These are phyloP conservation scores for Idris sp. DNA, from an alignment of 1,140 invertebrate genomes.

Conservation along the genomic window DNA sequence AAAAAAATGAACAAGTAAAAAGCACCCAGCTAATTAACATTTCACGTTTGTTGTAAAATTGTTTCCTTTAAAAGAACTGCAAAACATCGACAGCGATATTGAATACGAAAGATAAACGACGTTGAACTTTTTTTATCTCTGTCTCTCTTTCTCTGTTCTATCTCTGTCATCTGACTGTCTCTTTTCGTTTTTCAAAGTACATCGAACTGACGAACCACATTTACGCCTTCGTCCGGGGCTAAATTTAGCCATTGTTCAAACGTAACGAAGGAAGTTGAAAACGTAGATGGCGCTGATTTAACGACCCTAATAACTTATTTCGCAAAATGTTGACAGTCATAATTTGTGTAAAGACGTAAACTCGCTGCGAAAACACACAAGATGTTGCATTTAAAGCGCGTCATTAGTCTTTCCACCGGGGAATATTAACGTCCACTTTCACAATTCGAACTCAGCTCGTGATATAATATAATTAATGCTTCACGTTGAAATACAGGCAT, in stretches of 20 bases:
- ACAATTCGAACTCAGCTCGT: conserved; percentile 35
- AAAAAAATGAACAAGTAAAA: conserved; percentile 49
- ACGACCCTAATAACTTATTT: conserved; percentile 48
- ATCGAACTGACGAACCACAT: conserved; percentile 1
- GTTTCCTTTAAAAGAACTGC: not conserved
- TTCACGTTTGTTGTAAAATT: conserved; percentile 30
- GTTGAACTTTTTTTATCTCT: too few relatives aligned
- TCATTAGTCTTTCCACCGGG: conserved; percentile 47
- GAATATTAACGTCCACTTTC: conserved; percentile 55
- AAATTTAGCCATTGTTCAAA: conserved; percentile 44
- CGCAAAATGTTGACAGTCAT: conserved; percentile 39
- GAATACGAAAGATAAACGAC: conserved; percentile 1
- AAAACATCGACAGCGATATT: conserved; percentile 1
- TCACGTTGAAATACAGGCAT: conserved; percentile 44
- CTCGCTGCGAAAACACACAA: conserved; percentile 41
- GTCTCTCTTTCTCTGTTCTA: not conserved
- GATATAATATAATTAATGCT: conserved; percentile 58
- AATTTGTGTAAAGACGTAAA: conserved; percentile 48
- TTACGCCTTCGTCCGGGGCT: conserved; percentile 11
- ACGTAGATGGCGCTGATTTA: conserved; percentile 45
- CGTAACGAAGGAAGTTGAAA: conserved; percentile 45
- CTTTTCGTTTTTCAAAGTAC: conserved; percentile 15
- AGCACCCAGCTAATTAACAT: conserved; percentile 44
- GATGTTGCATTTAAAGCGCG: conserved; percentile 53
- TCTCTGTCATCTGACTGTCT: conserved; percentile 7